Base-by-base conservation (phyloP, 2,888 invertebrate species). In the Dicyrtoma fusca region DNA sequence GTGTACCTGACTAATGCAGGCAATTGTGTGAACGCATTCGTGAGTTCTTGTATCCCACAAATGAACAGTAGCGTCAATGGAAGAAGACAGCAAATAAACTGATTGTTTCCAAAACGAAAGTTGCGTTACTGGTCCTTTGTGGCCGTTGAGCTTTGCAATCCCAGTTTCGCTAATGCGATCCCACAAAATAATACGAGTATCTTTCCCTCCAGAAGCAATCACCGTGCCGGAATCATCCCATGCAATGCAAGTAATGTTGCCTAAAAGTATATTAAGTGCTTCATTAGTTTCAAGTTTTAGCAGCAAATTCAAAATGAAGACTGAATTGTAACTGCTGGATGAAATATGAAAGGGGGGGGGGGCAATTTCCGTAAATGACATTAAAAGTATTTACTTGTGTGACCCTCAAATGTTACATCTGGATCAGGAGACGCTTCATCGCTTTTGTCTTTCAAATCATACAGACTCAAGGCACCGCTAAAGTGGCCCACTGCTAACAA, bases 11-110 rank as follows among this genome's bases (percentile, higher is more conserved):
- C 90, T 89, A 81, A 90, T 88, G 84, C 94, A 96, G 51, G 94
- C 90, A 64, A 99, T 86, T 2, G 98, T 98, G 84, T 93, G 94
- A 82, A 98, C 98, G 83, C 97, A 98, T 82, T 95, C 92, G 81
- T 95, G 92, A 6, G 95, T 95, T 79, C 93, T 91, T 77, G 98
- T 86, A 84, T 98, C 95, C 98, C 98, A 99, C 83, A 99, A 95
- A 84, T 97, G 98, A 0, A 99, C 89, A 83, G 92, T 92, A 10
- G 92, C 92, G 83, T 99, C 99, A 84, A 95, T 96, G 0, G 97
- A 96, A 47, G 91, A 88, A 81, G 92, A 91, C 8, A 95, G 86
- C 10, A 94, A 83, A 76, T 90, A 87, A 78, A 89, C 88, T 78
- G 88, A 87, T 71, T 89, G 86, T 72, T 88, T 87, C 83, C 93